These are phyloP conservation scores for Cardiocondyla obscurior DNA, from an alignment of 1,140 invertebrate genomes.

Conservation along the genomic window DNA sequence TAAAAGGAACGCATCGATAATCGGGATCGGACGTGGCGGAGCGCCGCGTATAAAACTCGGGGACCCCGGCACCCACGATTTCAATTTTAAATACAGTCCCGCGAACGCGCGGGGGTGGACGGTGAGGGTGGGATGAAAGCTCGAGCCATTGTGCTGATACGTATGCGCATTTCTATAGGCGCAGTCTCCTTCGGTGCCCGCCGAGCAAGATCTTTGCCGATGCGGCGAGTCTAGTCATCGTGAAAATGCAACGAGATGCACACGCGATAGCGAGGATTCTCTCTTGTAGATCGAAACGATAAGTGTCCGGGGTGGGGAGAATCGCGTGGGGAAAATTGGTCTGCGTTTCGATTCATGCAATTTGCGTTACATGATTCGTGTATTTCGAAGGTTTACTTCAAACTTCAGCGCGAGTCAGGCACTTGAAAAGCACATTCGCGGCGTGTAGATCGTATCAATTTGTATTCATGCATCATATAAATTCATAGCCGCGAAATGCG, in stretches of 20 bases:
- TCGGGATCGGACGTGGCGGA: constrained; percentile 62
- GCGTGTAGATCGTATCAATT: neutral
- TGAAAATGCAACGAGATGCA: constrained; percentile 46
- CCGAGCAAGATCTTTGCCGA: constrained; percentile 1
- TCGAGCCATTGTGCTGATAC: constrained; percentile 26
- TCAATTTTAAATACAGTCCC: constrained; percentile 46
- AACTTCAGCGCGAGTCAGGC: neutral
- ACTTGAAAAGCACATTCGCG: neutral
- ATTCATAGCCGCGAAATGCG: neutral
- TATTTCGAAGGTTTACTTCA: constrained; percentile 2
- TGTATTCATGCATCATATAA: neutral
- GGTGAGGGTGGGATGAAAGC: constrained; percentile 34
- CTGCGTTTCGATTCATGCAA: constrained; percentile 20
- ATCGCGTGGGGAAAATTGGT: constrained; percentile 23
- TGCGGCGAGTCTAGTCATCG: constrained; percentile 39
- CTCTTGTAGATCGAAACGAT: constrained; percentile 20
- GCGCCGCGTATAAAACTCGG: constrained; percentile 8
- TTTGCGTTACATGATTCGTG: neutral
- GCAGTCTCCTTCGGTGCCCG: neutral
- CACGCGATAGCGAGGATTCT: constrained; percentile 36
- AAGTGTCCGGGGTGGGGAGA: neutral
- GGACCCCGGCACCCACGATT: constrained; percentile 1
- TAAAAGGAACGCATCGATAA: constrained; percentile 51
- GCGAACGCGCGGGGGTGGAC: neutral
- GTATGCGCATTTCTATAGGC: constrained; percentile 41